Percentiles rank a stretch among this genome's conserved stretches.
These are phyloP conservation scores for Drosophila glabriapex DNA, from an alignment of 2,888 invertebrate species.

Conservation along the genomic window DNA sequence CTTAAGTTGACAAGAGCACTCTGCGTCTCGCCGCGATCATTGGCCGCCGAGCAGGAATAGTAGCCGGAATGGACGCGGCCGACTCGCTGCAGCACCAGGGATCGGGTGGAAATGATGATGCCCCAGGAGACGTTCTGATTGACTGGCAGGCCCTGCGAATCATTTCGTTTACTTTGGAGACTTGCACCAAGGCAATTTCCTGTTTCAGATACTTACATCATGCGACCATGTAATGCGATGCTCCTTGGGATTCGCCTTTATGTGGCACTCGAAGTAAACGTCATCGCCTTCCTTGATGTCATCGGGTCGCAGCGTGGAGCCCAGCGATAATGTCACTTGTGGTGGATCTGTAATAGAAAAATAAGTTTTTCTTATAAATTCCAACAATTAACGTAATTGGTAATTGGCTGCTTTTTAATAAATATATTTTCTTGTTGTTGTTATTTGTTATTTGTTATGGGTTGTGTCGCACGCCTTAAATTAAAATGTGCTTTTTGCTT, in stretches of 20 bases:
- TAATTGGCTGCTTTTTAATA: conserved; percentile 56
- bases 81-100: conserved; percentile 94
- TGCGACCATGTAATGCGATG: conserved; percentile 92
- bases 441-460: neutral
- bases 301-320: conserved; percentile 90
- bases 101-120: conserved; percentile 94
- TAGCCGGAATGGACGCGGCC: conserved; percentile 93
- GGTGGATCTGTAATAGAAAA: conserved; percentile 88
- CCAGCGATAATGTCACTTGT: conserved; percentile 89
- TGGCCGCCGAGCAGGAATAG: conserved; percentile 93
- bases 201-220: conserved; percentile 87
- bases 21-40: conserved; percentile 92
- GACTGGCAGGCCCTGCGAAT: conserved; percentile 89
- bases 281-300: conserved; percentile 93
- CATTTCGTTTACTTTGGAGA: conserved; percentile 1
- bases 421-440: conserved; percentile 40
- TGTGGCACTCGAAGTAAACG: conserved; percentile 92
- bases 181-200: neutral
- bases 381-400: conserved; percentile 40
- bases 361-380: conserved; percentile 4
- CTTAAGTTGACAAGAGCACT: conserved; percentile 91
- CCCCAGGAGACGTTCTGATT: conserved; percentile 93
- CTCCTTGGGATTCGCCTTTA: conserved; percentile 91
- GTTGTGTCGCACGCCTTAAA: conserved; percentile 41
- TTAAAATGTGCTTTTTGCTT: conserved; percentile 13